A percentile compares a stretch with the other conserved stretches of the same genome.
Conservation (phyloP, 2,113 vertebrate species). For the Seriola aureovittata region DNA sequence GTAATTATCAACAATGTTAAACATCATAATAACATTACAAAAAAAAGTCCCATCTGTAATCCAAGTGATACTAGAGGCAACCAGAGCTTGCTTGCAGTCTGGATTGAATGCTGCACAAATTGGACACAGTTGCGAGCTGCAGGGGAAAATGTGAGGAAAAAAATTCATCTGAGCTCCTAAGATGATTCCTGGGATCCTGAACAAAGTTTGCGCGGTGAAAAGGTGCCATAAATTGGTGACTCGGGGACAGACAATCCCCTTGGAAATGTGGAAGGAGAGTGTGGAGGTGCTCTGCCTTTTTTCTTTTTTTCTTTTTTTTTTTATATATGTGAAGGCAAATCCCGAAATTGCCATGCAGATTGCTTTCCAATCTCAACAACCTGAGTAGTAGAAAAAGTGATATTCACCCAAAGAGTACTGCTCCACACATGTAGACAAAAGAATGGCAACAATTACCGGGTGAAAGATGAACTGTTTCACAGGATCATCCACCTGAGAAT, state of each 20-base stretch:
- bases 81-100: background rate
- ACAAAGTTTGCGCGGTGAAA: background rate
- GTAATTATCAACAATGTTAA: slow-evolving; percentile 18
- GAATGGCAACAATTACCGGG: no score
- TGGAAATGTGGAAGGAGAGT: background rate
- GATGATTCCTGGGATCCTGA: background rate
- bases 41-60: background rate
- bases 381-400: no score
- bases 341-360: background rate
- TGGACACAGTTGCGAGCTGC: no score
- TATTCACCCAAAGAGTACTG: no score
- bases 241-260: background rate
- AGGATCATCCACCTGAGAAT: background rate
- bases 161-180: background rate
- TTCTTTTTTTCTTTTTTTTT: no score
- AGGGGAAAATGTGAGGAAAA: no score
- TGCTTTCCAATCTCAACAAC: background rate
- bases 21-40: background rate
- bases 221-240: background rate
- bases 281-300: no score
- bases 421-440: no score
- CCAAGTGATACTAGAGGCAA: background rate
- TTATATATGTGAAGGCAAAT: no score
- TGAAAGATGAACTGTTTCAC: background rate
- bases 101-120: no score